phyloP scores from a whole-genome alignment of 2,888 invertebrate genomes.

The Harmothoe impar region DNA sequence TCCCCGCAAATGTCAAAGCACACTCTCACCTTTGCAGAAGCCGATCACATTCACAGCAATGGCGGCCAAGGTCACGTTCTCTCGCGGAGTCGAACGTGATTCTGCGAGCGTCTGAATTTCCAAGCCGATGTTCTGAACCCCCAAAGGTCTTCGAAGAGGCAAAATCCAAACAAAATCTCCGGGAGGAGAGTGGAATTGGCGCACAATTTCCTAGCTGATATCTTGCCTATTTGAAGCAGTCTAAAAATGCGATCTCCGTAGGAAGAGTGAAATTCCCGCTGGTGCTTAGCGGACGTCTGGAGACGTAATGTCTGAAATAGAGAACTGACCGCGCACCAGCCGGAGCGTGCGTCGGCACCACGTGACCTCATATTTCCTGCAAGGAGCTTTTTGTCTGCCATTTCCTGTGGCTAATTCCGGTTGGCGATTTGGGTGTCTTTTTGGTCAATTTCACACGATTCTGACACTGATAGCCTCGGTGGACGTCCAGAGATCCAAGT shows the following conservation, averaged over 20 bases:
- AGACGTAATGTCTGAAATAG: background rate
- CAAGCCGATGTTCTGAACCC: background rate
- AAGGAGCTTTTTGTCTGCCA: conserved; percentile 68
- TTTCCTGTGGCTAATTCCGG: conserved; percentile 69
- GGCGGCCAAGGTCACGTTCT: conserved; percentile 62
- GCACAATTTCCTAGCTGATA: no score
- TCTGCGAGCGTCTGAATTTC: background rate
- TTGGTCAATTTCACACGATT: background rate
- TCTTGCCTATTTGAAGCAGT: no score
- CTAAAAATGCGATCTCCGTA: background rate
- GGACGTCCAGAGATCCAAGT: conserved; percentile 1
- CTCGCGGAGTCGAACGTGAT: conserved; percentile 42
- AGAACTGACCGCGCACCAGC: background rate
- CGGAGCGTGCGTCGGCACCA: conserved; percentile 43
- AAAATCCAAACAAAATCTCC: no score
- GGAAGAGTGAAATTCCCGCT: background rate
- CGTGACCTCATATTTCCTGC: conserved; percentile 64
- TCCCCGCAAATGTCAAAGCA: conserved; percentile 43
- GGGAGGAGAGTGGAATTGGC: no score
- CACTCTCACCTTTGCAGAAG: conserved; percentile 40
- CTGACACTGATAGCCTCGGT: background rate
- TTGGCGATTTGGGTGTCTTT: conserved; percentile 57
- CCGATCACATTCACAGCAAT: conserved; percentile 52
- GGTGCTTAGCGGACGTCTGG: background rate
- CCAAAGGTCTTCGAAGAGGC: no score